These are phyloP conservation scores for Empidonax alnorum DNA, from an alignment of 2,113 vertebrate species.

Conservation along the genomic window DNA sequence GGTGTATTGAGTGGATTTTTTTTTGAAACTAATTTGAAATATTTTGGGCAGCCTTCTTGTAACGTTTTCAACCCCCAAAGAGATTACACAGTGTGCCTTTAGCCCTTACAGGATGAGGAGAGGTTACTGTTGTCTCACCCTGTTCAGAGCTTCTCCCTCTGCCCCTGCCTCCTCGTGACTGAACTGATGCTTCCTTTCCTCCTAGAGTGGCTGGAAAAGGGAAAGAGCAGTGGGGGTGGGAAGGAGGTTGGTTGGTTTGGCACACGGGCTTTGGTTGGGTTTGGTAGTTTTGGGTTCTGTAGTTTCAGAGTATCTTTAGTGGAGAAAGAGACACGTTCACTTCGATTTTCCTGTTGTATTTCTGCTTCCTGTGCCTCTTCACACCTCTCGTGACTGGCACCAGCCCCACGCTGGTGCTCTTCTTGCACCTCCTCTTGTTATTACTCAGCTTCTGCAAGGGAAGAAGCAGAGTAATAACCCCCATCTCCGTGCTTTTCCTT, in stretches of 20 bases:
- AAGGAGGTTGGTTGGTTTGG: not conserved
- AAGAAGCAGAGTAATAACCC: no score
- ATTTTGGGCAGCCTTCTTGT: not conserved
- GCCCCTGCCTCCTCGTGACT: not conserved
- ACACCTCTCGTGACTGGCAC: not conserved
- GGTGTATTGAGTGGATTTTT: not conserved
- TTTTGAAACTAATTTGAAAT: not conserved
- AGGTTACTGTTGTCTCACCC: not conserved
- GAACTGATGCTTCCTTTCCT: not conserved
- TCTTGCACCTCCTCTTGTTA: not conserved
- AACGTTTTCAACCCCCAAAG: not conserved
- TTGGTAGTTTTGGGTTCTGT: not conserved
- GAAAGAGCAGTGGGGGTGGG: not conserved
- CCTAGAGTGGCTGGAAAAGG: not conserved
- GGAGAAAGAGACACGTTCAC: not conserved
- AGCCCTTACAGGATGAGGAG: not conserved
- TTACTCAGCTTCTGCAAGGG: not conserved
- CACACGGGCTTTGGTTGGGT: rapidly evolving
- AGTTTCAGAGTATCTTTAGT: not conserved
- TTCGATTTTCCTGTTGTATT: not conserved
- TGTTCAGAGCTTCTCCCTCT: not conserved
- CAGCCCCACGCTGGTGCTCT: not conserved
- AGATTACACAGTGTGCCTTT: not conserved
- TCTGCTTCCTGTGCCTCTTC: not conserved
- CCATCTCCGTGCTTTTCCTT: not conserved